phyloP scores from a whole-genome alignment of 2,113 vertebrate species.

The Merops nubicus region DNA sequence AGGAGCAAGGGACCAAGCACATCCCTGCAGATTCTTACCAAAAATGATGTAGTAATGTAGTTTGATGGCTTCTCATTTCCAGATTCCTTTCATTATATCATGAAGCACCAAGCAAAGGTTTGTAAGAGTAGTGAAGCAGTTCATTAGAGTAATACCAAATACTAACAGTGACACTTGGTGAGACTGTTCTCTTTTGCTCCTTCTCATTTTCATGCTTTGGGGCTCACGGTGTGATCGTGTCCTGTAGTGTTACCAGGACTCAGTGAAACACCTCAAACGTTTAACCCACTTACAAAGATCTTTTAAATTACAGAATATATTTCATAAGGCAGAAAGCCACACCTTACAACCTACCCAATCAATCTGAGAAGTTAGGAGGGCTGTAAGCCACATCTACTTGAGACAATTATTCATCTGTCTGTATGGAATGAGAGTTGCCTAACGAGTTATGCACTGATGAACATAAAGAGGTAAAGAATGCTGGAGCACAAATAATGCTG shows the following conservation, averaged over 20 bases:
- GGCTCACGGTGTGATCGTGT: not conserved
- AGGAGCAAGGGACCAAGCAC: not conserved
- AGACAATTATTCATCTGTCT: constrained; percentile 59
- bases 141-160: not conserved
- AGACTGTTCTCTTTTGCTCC: not conserved
- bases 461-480: constrained; percentile 60
- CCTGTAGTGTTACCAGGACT: not conserved
- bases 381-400: constrained; percentile 24
- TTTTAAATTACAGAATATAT: not conserved
- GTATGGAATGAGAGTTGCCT: constrained; percentile 47
- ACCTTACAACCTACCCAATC: not conserved
- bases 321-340: not conserved
- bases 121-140: not conserved
- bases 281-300: not conserved
- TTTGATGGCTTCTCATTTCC: not conserved
- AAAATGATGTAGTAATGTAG: not conserved
- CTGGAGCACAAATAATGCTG: constrained; percentile 47
- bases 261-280: not conserved
- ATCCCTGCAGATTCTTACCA: not conserved
- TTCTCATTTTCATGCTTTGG: not conserved
- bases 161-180: not conserved
- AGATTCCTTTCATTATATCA: not conserved
- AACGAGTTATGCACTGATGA: constrained; percentile 61
- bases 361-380: constrained; percentile 17
- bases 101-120: not conserved